Conservation (phyloP, 2,888 invertebrate genomes). For the Ophion ventricosus region DNA sequence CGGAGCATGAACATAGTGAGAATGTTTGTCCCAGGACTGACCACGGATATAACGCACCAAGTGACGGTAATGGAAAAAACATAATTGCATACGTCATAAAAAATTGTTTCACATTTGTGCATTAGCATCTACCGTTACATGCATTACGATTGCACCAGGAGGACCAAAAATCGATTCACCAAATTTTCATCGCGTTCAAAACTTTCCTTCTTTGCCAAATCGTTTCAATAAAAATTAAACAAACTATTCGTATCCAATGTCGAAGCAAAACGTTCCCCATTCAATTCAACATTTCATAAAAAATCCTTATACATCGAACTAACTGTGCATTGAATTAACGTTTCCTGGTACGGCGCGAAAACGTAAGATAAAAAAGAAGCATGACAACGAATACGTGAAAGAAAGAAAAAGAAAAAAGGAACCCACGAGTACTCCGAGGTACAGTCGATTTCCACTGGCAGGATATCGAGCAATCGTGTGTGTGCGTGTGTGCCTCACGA, state of each 20-base stretch:
- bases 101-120: background rate
- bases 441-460: conserved; percentile 27
- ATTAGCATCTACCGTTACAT: too few species aligned
- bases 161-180: too few species aligned
- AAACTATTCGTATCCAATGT: too few species aligned
- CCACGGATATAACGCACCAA: background rate
- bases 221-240: too few species aligned
- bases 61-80: background rate
- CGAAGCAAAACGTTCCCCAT: too few species aligned
- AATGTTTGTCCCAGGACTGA: background rate
- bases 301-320: too few species aligned
- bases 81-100: background rate
- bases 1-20: background rate
- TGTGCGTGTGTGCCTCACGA: background rate
- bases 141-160: too few species aligned
- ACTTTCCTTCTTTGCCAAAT: too few species aligned
- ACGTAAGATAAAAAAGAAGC: background rate
- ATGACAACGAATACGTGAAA: background rate
- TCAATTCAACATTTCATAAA: too few species aligned
- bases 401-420: background rate
- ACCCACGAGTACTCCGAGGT: background rate
- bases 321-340: too few species aligned
- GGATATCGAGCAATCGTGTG: conserved; percentile 16
- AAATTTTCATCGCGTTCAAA: too few species aligned
- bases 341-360: background rate